Evolutionary conservation across 2,888 invertebrate species (phyloP).

Genomic region (Cylindroiulus punctatus): DNA sequence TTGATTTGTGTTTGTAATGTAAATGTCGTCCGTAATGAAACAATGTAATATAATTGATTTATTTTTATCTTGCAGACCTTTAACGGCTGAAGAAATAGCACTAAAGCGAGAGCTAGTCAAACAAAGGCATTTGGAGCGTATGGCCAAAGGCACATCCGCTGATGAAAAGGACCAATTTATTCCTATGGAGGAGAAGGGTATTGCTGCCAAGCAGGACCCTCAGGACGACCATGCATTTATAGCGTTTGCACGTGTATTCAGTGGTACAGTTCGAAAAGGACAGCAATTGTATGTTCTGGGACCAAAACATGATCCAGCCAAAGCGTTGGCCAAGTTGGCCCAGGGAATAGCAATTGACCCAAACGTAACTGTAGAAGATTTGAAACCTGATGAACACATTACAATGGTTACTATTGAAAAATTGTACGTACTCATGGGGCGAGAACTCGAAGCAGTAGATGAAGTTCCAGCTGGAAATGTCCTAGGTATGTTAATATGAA

Average conservation of each 20-base stretch:
- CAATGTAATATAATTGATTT: neutral
- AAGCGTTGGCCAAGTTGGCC: constrained; percentile 66
- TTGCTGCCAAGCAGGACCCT: neutral
- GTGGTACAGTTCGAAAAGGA: constrained; percentile 82
- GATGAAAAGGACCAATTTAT: constrained; percentile 48
- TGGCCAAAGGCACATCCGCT: constrained; percentile 60
- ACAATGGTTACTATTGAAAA: constrained; percentile 75
- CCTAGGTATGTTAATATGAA: constrained; percentile 70
- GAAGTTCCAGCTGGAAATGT: constrained; percentile 91
- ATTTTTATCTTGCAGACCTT: constrained; percentile 68
- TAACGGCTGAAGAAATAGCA: constrained; percentile 79
- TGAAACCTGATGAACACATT: constrained; percentile 72
- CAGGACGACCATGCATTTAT: constrained; percentile 74
- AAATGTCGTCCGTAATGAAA: too few species aligned
- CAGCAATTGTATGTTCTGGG: constrained; percentile 83
- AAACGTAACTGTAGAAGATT: constrained; percentile 62
- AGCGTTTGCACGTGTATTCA: constrained; percentile 92
- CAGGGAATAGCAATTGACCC: constrained; percentile 58
- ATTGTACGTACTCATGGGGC: constrained; percentile 91
- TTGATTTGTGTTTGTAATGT: neutral
- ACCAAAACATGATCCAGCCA: constrained; percentile 85
- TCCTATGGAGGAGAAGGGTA: neutral
- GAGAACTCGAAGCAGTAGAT: constrained; percentile 83
- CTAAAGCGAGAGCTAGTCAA: constrained; percentile 75
- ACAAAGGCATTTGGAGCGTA: constrained; percentile 73